These are phyloP conservation scores for Acropternis orthonyx DNA, from an alignment of 2,797 vertebrate species.

Conservation along the genomic window DNA sequence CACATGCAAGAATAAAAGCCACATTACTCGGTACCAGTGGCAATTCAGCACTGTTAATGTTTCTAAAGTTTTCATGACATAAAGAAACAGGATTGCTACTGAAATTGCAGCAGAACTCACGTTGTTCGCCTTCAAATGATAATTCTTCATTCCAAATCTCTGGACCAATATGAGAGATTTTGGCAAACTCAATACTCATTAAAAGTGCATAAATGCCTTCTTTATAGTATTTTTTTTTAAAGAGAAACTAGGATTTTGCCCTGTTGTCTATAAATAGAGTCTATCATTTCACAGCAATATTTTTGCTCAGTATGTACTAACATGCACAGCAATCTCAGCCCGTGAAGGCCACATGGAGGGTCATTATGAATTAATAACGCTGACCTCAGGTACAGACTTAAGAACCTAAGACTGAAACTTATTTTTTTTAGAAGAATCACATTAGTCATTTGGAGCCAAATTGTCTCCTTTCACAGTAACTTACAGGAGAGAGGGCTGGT, in stretches of 20 bases:
- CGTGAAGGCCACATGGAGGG: conserved; percentile 12
- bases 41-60: conserved; percentile 61
- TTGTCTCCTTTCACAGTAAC: not conserved
- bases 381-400: conserved; percentile 13
- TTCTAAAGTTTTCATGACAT: conserved; percentile 60
- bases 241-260: conserved; percentile 13
- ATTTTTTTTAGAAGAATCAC: not conserved
- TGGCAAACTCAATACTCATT: conserved; percentile 39
- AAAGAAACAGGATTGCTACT: conserved; percentile 55
- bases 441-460: conserved; percentile 13
- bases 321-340: not conserved
- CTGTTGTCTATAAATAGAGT: conserved; percentile 4
- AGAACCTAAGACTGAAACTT: not conserved
- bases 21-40: conserved; percentile 44
- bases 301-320: conserved; percentile 11
- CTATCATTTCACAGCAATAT: conserved; percentile 3
- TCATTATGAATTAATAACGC: conserved; percentile 35
- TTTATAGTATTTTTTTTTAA: not conserved
- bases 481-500: not conserved
- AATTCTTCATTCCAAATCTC: conserved; percentile 48
- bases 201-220: conserved; percentile 22
- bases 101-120: conserved; percentile 33
- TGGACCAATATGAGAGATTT: conserved; percentile 34
- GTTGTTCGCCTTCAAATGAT: conserved; percentile 38
- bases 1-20: conserved; percentile 59